A percentile compares a stretch with the other conserved stretches of the same genome.
Conservation (phyloP, 2,888 invertebrate species). For the Erynnis tages region DNA sequence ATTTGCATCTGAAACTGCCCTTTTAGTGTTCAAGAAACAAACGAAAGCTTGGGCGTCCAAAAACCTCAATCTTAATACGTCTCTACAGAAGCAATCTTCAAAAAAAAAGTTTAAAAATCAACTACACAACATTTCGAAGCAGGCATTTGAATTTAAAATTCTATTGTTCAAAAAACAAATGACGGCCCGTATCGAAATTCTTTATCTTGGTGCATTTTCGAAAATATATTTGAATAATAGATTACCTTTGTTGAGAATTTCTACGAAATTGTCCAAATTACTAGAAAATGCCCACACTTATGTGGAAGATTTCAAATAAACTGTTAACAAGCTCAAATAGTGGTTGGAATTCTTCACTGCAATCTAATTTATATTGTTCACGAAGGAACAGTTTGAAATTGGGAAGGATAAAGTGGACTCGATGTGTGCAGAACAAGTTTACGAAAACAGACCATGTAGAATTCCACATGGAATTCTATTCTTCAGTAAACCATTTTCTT, state of each 20-base stretch:
- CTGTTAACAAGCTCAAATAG: conserved; percentile 8
- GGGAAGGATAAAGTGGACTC: background rate
- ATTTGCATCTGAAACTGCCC: conserved; percentile 40
- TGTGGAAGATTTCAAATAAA: conserved; percentile 9
- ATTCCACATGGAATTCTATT: background rate
- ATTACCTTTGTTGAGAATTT: no score
- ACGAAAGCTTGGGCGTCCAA: background rate
- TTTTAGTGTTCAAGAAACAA: conserved; percentile 30
- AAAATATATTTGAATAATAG: no score
- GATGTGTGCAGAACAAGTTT: background rate
- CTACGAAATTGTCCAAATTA: background rate
- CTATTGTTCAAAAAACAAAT: no score
- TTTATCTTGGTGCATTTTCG: no score
- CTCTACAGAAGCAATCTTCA: background rate
- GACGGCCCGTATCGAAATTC: no score
- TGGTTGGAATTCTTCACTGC: background rate
- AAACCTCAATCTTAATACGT: background rate
- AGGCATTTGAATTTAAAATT: no score
- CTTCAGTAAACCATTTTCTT: no score
- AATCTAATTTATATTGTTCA: conserved; percentile 11
- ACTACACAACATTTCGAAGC: background rate
- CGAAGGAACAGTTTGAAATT: background rate
- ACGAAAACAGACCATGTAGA: background rate
- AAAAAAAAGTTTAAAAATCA: background rate
- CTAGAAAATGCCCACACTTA: background rate